Conservation (phyloP, 1,140 invertebrate genomes). For the Oscheius sp. region DNA sequence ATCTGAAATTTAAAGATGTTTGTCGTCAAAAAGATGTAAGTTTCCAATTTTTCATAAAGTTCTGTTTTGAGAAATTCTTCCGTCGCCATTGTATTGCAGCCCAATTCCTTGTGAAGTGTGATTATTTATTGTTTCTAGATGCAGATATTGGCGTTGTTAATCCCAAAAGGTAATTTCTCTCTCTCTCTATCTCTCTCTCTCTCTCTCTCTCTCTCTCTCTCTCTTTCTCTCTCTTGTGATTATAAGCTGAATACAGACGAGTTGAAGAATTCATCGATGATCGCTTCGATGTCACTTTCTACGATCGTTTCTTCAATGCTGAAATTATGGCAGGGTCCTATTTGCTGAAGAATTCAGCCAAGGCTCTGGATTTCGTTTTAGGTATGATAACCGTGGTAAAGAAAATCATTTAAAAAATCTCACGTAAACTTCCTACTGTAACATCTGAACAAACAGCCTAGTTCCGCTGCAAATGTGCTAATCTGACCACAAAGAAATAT, state of each 20-base stretch:
- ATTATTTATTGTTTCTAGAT: constrained; percentile 32
- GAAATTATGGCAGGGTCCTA: constrained; percentile 34
- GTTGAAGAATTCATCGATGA: constrained; percentile 35
- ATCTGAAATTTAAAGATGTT: background rate
- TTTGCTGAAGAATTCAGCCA: constrained; percentile 21
- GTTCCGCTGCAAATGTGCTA: no score
- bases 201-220: no score
- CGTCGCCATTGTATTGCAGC: constrained; percentile 34
- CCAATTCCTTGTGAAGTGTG: background rate
- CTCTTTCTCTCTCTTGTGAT: no score
- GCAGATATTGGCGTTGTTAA: constrained; percentile 41
- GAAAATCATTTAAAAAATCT: no score
- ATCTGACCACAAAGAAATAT: no score
- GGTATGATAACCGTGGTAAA: no score
- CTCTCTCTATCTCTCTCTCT: no score
- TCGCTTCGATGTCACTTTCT: constrained; percentile 20
- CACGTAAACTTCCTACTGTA: no score
- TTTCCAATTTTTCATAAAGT: background rate
- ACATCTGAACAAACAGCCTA: no score
- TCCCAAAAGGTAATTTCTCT: constrained; percentile 26
- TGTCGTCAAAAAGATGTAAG: constrained; percentile 28
- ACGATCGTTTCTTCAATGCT: constrained; percentile 37
- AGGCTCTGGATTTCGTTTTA: constrained; percentile 8
- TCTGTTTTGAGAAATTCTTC: constrained; percentile 19
- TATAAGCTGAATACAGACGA: background rate